phyloP scores from a whole-genome alignment of 2,113 vertebrate genomes.

The Myiozetetes cayanensis region DNA sequence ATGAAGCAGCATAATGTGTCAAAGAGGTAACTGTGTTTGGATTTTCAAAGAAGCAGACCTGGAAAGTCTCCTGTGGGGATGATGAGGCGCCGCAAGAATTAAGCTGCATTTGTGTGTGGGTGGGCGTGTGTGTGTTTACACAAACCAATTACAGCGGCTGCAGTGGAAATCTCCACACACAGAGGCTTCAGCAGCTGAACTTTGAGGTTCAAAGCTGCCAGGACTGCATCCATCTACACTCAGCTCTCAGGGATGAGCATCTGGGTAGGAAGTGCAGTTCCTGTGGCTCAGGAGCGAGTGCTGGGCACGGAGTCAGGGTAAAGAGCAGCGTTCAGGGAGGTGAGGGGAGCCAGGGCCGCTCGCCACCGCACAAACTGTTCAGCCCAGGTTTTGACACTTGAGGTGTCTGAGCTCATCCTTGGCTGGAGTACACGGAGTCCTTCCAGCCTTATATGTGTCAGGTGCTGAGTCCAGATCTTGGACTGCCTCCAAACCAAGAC shows the following conservation, averaged over 20 bases:
- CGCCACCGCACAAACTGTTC: not conserved
- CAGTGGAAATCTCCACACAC: fast-evolving
- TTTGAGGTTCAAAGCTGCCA: not conserved
- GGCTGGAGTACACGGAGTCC: not conserved
- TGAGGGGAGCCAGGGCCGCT: not conserved
- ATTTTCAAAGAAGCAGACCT: not conserved
- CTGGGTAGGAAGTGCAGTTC: not conserved
- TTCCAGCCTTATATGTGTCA: not conserved
- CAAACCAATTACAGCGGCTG: not conserved
- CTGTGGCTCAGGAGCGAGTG: not conserved
- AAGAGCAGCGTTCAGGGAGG: not conserved
- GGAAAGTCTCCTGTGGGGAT: not conserved
- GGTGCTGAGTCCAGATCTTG: conserved; percentile 20
- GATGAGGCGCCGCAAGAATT: not conserved
- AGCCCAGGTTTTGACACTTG: not conserved
- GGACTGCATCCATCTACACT: not conserved
- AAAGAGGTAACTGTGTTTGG: not conserved
- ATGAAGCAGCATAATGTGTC: not conserved
- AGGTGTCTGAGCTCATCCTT: conserved; percentile 52
- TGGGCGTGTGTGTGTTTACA: not conserved
- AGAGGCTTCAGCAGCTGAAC: not conserved
- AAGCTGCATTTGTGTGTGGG: not conserved
- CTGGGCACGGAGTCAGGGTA: not conserved
- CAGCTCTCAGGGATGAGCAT: fast-evolving
- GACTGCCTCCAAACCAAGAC: not conserved